Evolutionary conservation across 1,140 invertebrate species (phyloP).

Genomic region (Bursaphelenchus mucronatus): DNA sequence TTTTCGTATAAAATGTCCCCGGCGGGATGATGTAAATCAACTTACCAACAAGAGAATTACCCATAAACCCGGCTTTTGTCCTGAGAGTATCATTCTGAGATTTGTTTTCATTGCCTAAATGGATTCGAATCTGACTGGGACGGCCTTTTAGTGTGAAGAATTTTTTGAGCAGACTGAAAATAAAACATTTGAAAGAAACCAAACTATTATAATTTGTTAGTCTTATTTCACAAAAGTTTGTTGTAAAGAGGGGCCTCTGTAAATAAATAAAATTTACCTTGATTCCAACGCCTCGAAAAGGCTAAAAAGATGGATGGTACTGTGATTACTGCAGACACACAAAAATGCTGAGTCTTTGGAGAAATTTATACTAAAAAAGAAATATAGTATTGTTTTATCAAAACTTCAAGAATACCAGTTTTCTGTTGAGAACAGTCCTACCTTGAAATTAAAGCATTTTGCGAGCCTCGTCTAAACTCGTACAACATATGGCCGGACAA

Average conservation of each 20-base stretch:
- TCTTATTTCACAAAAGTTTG: neutral
- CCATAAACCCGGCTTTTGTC: no score
- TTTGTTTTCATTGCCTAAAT: no score
- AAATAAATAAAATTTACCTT: slow-evolving; percentile 3
- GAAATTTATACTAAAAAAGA: slow-evolving; percentile 2
- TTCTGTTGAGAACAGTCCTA: slow-evolving; percentile 9
- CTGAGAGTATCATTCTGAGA: no score
- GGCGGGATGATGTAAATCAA: no score
- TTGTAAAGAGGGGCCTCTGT: no score
- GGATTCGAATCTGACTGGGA: no score
- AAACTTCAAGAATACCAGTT: neutral
- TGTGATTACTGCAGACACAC: neutral
- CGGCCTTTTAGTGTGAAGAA: no score
- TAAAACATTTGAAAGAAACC: neutral
- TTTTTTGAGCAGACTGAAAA: no score
- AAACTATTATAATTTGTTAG: neutral
- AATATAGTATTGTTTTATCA: neutral
- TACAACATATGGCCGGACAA: slow-evolving; percentile 9
- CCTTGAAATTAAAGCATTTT: slow-evolving; percentile 31
- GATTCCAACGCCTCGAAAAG: neutral
- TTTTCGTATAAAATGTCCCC: no score
- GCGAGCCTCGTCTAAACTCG: slow-evolving; percentile 29
- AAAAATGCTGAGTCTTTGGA: neutral
- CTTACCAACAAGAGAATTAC: no score
- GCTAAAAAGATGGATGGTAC: neutral